Percentiles rank a stretch among this genome's conserved stretches.
These are phyloP conservation scores for Noctua comes DNA, from an alignment of 2,888 invertebrate genomes.

Conservation along the genomic window DNA sequence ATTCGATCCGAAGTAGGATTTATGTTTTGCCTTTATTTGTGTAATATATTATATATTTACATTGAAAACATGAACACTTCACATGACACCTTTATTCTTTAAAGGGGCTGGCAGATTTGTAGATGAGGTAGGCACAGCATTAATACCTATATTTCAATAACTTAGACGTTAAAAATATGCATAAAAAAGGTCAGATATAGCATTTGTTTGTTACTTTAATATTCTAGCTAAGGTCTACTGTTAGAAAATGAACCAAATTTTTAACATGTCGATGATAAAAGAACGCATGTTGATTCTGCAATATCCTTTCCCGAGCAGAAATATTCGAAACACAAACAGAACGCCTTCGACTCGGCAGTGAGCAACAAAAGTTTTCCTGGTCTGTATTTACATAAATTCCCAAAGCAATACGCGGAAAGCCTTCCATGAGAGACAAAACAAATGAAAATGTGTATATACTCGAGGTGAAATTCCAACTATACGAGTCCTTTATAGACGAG, in stretches of 20 bases:
- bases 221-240: background rate
- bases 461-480: constrained; percentile 30
- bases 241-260: background rate
- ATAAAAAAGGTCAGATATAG: background rate
- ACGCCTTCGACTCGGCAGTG: background rate
- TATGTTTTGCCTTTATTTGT: background rate
- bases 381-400: constrained; percentile 51
- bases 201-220: background rate
- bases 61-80: no score
- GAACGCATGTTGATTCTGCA: background rate
- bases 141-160: background rate
- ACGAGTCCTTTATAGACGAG: background rate
- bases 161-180: background rate
- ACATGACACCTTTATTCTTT: no score
- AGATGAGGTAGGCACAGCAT: no score
- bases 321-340: constrained; percentile 25
- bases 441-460: constrained; percentile 34
- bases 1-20: no score
- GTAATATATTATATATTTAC: background rate
- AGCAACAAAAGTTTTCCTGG: constrained; percentile 39
- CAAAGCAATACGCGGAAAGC: constrained; percentile 41
- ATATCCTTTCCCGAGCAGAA: background rate
- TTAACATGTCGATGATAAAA: background rate
- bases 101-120: background rate
- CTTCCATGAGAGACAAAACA: constrained; percentile 18